Evolutionary conservation across 2,113 vertebrate genomes (phyloP), one percentile per base, ranked within the genome.

Genomic region (Phainopepla nitens): DNA sequence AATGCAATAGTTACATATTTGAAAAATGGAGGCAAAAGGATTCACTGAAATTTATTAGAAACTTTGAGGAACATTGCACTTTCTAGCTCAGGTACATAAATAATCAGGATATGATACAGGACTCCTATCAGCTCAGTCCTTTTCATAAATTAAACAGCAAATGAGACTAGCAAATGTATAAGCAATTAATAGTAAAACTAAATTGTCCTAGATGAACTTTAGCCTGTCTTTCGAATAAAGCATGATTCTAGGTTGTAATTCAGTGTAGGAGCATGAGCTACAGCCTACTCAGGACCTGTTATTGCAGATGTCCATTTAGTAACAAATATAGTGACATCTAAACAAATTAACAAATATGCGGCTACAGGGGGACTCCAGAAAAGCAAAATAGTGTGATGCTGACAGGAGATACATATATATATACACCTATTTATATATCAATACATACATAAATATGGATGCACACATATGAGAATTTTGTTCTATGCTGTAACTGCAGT

Each of bases 71-170:
- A 15, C 81, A 75, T 6, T 65, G 33, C 50, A 75, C 58, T 88
- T 96, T 66, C 13, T 91, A 93, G 41, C 60, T 28, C 49, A 89
- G 76, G 64, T 84, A 77, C 18, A 44, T 78, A 62, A 75, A 56
- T 57, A 80, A 77, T 71, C 35, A 90, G 82, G 85, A 91, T 79
- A 86, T 93, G 41, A 64, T 94, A 57, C 45, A 92, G 23, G 65
- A 86, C 45, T 79, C 5, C 7, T 28, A 13, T 82, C 10, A n/a
- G 57, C 61, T 91, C 36, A 36, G 25, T 50, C 14, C 54, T 90
- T 95, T 94, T 73, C 68, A 95, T 95, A 96, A 93, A 91, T 90
- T 93, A 84, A 95, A 80, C 50, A 49, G 44, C 73, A 96, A 95
- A 87, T 68, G 81, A 96, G 42, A 96, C 45, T 95, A 90, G 49